Evolutionary conservation across 2,113 vertebrate genomes (phyloP).

Genomic region (Chloroceryle aenea): DNA sequence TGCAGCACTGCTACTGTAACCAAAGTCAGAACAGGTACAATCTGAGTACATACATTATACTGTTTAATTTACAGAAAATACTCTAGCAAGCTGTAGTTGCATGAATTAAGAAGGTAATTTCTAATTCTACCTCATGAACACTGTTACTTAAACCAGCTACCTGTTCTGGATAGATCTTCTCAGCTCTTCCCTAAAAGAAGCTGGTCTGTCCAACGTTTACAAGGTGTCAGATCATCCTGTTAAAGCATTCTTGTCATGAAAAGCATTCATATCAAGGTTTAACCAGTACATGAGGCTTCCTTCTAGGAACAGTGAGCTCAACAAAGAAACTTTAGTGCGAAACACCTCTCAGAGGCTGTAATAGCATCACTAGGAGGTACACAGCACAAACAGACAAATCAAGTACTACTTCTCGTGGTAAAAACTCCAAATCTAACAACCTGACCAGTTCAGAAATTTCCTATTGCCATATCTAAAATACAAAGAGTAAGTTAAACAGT

Average conservation of each 20-base stretch:
- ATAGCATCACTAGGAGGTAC: neutral
- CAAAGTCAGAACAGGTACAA: neutral
- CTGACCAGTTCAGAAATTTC: neutral
- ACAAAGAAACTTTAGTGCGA: neutral
- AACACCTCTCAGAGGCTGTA: neutral
- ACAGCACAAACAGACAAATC: neutral
- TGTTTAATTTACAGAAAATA: neutral
- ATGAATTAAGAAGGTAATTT: neutral
- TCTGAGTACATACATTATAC: neutral
- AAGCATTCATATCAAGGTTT: neutral
- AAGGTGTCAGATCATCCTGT: neutral
- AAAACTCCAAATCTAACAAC: slow-evolving; percentile 6
- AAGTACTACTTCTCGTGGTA: neutral
- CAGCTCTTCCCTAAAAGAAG: neutral
- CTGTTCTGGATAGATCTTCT: neutral
- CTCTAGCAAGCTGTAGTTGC: neutral
- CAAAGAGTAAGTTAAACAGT: slow-evolving; percentile 1
- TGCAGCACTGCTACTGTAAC: neutral
- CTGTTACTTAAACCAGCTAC: neutral
- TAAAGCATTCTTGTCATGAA: neutral
- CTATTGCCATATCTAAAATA: neutral
- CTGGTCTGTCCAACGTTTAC: neutral
- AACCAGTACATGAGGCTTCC: neutral
- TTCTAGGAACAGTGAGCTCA: neutral
- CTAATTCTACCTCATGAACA: neutral